Percentiles rank a stretch among this genome's conserved stretches.
Conservation (phyloP, 2,113 vertebrate genomes). For the Grammomys dolichurus region DNA sequence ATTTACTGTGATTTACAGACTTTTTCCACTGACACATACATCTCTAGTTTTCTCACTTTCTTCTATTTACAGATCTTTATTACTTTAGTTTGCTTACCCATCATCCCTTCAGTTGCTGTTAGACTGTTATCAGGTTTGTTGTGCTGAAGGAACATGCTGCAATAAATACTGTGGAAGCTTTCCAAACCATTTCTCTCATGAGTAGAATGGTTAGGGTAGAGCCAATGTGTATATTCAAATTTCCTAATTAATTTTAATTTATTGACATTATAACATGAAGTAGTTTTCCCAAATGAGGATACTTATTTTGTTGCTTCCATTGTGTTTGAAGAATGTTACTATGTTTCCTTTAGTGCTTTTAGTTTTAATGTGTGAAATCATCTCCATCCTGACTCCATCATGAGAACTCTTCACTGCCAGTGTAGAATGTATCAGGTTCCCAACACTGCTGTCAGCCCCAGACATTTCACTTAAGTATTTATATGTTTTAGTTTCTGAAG, state of each 20-base stretch:
- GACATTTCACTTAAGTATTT: background rate
- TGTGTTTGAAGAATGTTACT: background rate
- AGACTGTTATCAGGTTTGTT: background rate
- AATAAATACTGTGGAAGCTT: background rate
- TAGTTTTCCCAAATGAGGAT: background rate
- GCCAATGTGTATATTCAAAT: background rate
- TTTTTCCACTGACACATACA: background rate
- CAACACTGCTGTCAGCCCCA: background rate
- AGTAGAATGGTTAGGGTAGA: background rate
- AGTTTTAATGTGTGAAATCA: background rate
- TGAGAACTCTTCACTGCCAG: background rate
- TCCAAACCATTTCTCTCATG: background rate
- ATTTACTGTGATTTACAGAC: background rate
- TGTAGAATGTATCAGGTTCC: background rate
- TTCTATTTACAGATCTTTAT: background rate
- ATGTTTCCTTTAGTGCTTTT: background rate
- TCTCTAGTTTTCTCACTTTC: background rate
- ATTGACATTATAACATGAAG: background rate
- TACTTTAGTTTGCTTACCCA: background rate
- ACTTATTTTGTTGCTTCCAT: background rate
- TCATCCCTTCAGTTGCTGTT: background rate
- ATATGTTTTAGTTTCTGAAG: background rate
- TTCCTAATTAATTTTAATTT: background rate
- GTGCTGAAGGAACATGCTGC: background rate
- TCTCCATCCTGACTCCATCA: background rate